Evolutionary conservation across 1,140 invertebrate species (phyloP), one percentile per base, ranked within the genome.

Genomic region (Leptinotarsa defecta): DNA sequence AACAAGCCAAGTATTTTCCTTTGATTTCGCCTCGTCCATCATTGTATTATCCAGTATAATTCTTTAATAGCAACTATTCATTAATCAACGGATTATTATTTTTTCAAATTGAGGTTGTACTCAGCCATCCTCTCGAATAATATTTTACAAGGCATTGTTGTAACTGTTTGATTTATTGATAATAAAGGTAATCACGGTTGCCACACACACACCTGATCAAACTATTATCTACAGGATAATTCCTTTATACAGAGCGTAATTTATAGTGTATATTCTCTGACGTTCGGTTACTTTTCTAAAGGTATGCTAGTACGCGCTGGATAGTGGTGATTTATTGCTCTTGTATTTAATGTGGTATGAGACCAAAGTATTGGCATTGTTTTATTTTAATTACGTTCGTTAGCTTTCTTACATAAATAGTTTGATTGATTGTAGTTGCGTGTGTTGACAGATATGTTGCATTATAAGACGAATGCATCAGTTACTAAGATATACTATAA

Each of bases 131-230:
- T 43, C 34, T 68, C 67, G 34, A 68, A 68, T 34, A 68, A 68
- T 68, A 68, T 68, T 68, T 68, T 68, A 68, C 67, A 68, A 27
- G 22, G 22, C 34, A 68, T 68, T 68, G 34, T 68, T 68, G 34
- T 68, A 68, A 24, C 67, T 43, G n/a, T 68, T 27, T 68, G 67
- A 68, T 34, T 68, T 68, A 68, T 68, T 68, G 34, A 68, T 68
- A 68, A 68, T 34, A 68, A 34, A 19, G 20, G 67, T 68, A 68
- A 68, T 68, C 67, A 68, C 34, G 27, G 67, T 48, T 68, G 22
- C 67, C 67, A 68, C 67, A 68, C 67, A 68, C 67, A 43, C 67
- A 68, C 67, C 67, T 68, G 67, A 68, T 68, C 67, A 68, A 68
- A 68, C 67, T 68, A 68, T 68, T 68, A 68, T 68, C 67, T 68